Conservation (phyloP, 2,113 vertebrate species). For the Naja naja region DNA sequence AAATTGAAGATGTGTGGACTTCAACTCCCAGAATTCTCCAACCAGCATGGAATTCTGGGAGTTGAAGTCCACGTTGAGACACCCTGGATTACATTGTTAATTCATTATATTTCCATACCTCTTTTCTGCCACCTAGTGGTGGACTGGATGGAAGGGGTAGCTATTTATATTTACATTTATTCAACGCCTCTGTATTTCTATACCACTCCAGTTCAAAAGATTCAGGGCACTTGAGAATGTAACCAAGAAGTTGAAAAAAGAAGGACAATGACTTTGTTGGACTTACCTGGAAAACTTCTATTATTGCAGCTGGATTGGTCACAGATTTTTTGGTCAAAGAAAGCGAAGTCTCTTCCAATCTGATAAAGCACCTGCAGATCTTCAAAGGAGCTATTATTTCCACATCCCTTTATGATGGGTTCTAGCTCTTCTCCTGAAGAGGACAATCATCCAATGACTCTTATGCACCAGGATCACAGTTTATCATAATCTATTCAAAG, state of each 20-base stretch:
- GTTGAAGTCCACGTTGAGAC: background rate
- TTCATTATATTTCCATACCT: background rate
- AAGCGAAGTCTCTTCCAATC: background rate
- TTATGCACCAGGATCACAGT: too few species aligned
- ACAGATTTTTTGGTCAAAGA: conserved; percentile 2
- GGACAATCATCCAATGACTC: too few species aligned
- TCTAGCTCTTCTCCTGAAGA: background rate
- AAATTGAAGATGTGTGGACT: background rate
- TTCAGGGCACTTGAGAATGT: background rate
- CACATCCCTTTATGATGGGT: conserved; percentile 20
- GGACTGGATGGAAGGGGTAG: background rate
- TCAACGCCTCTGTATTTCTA: background rate
- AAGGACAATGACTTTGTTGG: background rate
- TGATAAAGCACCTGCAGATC: background rate
- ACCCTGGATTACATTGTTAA: background rate
- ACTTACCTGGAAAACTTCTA: conserved; percentile 3
- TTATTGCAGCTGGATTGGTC: background rate
- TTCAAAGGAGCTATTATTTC: background rate
- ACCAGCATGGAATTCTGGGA: background rate
- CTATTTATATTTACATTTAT: background rate
- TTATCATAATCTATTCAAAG: background rate
- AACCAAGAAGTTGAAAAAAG: background rate
- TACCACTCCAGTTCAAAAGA: background rate
- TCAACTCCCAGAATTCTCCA: background rate
- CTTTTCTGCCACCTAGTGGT: background rate